Evolutionary conservation across 1,140 invertebrate genomes (phyloP).

Genomic region (Drosophila subobscura): DNA sequence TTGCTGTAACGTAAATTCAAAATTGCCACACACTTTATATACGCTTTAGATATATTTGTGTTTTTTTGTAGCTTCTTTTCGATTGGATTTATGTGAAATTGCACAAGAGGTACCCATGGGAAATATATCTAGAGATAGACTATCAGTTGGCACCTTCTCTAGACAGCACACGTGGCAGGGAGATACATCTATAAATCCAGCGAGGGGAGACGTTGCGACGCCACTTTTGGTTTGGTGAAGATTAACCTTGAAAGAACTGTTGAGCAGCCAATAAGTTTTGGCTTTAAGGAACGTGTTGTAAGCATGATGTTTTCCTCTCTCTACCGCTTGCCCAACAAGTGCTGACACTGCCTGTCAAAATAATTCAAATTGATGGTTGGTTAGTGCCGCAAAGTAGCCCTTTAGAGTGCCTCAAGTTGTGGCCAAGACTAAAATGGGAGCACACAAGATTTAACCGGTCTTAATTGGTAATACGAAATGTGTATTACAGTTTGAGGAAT

Average conservation of each 20-base stretch:
- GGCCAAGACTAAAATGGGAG: slow-evolving; percentile 26
- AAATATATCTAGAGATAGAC: slow-evolving; percentile 18
- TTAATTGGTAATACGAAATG: slow-evolving; percentile 32
- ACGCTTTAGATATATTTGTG: slow-evolving; percentile 12
- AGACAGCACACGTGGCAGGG: slow-evolving; percentile 30
- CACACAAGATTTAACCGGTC: slow-evolving; percentile 23
- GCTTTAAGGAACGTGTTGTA: slow-evolving; percentile 37
- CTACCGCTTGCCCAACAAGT: slow-evolving; percentile 50
- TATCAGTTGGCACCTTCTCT: slow-evolving; percentile 49
- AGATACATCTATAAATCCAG: neutral
- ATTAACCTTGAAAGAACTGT: slow-evolving; percentile 13
- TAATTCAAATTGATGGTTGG: slow-evolving; percentile 71
- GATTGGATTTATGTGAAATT: slow-evolving; percentile 74
- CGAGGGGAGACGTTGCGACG: slow-evolving; percentile 10
- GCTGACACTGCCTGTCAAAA: slow-evolving; percentile 73
- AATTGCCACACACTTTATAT: slow-evolving; percentile 56
- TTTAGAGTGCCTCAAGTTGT: slow-evolving; percentile 44
- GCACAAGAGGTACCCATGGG: slow-evolving; percentile 41
- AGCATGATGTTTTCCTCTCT: slow-evolving; percentile 14
- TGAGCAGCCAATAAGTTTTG: slow-evolving; percentile 2
- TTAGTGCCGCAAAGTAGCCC: slow-evolving; percentile 64
- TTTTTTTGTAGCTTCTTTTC: slow-evolving; percentile 55
- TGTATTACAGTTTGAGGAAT: neutral
- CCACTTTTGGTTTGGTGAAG: neutral
- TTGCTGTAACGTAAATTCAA: slow-evolving; percentile 45